These are phyloP conservation scores for Campopleginae sp. DNA, from an alignment of 2,888 invertebrate genomes.

Conservation along the genomic window DNA sequence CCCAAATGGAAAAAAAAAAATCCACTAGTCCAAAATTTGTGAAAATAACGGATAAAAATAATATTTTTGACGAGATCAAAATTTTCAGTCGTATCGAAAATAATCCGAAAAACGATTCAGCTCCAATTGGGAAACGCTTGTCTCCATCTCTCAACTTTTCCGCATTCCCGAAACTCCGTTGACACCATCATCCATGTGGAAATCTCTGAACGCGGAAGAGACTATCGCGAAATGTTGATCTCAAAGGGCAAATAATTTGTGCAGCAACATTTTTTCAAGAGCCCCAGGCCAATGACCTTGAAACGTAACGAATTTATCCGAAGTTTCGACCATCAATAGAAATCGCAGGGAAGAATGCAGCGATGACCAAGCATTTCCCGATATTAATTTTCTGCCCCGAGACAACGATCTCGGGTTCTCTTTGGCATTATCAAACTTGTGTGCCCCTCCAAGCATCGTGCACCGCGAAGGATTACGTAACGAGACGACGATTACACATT, in stretches of 20 bases:
- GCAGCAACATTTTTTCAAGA: not conserved
- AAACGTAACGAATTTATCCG: not conserved
- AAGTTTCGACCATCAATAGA: not conserved
- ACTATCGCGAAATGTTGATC: not conserved
- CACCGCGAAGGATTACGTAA: conserved; percentile 69
- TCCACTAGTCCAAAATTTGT: no score
- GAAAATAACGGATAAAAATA: no score
- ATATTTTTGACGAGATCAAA: no score
- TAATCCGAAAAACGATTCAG: no score
- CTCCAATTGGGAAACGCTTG: not conserved
- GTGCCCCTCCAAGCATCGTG: conserved; percentile 51
- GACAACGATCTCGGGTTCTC: conserved; percentile 32
- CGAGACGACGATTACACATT: conserved; percentile 73
- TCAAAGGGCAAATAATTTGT: not conserved
- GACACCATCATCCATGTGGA: not conserved
- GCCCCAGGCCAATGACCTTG: not conserved
- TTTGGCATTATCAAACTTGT: conserved; percentile 56
- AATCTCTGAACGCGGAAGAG: not conserved
- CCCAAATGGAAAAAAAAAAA: no score
- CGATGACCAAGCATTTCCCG: not conserved
- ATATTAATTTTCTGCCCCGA: conserved; percentile 34
- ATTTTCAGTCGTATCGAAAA: no score
- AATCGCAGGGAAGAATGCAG: not conserved
- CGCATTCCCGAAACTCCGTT: not conserved
- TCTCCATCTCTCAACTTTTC: not conserved